These are phyloP conservation scores for Callyntrura guangdongensis DNA, from an alignment of 2,888 invertebrate species.

Conservation along the genomic window DNA sequence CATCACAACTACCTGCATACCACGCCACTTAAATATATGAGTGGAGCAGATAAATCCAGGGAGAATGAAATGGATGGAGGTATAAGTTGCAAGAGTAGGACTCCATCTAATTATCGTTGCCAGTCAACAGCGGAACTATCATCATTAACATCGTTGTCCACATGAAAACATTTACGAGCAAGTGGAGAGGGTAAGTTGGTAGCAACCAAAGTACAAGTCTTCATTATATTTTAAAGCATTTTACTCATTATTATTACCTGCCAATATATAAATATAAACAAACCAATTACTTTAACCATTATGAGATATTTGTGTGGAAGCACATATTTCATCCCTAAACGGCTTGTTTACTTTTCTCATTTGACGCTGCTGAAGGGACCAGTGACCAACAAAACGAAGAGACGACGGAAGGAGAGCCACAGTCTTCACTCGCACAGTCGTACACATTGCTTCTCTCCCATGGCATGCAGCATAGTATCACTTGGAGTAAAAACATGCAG, in stretches of 20 bases:
- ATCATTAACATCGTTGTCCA: constrained; percentile 2
- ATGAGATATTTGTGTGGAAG: constrained; percentile 67
- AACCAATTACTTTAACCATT: constrained; percentile 72
- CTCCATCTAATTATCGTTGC: constrained; percentile 71
- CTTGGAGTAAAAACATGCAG: neutral
- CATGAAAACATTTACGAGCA: constrained; percentile 26
- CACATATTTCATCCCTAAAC: constrained; percentile 74
- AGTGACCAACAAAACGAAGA: neutral
- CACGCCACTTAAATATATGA: neutral
- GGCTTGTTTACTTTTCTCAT: constrained; percentile 75
- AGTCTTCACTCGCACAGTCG: too few species aligned
- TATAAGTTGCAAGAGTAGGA: neutral
- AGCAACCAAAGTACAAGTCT: constrained; percentile 22
- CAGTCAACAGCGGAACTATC: constrained; percentile 61
- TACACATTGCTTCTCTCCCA: neutral
- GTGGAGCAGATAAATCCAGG: constrained; percentile 28
- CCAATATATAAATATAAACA: constrained; percentile 74
- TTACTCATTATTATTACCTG: constrained; percentile 61
- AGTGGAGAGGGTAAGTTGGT: constrained; percentile 53
- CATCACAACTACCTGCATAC: neutral
- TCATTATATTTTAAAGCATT: constrained; percentile 40
- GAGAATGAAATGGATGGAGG: constrained; percentile 5
- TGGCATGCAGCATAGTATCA: neutral
- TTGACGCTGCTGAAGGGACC: constrained; percentile 62
- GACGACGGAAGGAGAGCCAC: neutral